Percentiles rank a stretch among this genome's conserved stretches.
These are phyloP conservation scores for Tubiluchus corallicola DNA, from an alignment of 2,888 invertebrate species.

Conservation along the genomic window DNA sequence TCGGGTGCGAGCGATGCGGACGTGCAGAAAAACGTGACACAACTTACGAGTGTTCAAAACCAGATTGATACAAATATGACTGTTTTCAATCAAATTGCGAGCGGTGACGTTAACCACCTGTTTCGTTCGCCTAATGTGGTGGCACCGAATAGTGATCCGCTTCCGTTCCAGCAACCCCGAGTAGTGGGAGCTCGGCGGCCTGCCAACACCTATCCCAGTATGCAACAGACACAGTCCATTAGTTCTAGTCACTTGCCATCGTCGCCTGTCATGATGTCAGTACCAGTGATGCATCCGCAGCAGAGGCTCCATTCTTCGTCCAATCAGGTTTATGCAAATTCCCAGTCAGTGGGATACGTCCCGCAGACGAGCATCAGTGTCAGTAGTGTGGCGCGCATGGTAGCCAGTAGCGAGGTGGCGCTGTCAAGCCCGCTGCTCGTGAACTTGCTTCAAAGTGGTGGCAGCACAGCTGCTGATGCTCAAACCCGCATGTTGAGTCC, in stretches of 20 bases:
- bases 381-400: conserved; percentile 7
- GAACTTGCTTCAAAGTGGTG: conserved; percentile 71
- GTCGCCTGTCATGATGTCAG: not conserved
- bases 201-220: not conserved
- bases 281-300: conserved; percentile 11
- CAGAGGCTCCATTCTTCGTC: conserved; percentile 12
- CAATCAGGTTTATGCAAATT: conserved; percentile 20
- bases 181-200: conserved; percentile 12
- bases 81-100: conserved; percentile 12
- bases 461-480: conserved; percentile 1
- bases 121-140: conserved; percentile 56
- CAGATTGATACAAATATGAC: conserved; percentile 11
- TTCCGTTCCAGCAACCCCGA: conserved; percentile 26
- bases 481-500: conserved; percentile 14
- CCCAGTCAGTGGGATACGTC: conserved; percentile 6
- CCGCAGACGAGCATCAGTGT: conserved; percentile 6
- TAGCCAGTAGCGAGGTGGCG: conserved; percentile 37
- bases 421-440: conserved; percentile 68
- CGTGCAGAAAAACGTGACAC: conserved; percentile 26
- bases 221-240: conserved; percentile 1
- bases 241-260: not conserved
- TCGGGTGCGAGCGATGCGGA: conserved; percentile 25
- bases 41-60: conserved; percentile 26
- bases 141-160: conserved; percentile 56
- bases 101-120: conserved; percentile 11